Evolutionary conservation across 2,888 invertebrate genomes (phyloP).

Genomic region (Galerucella nymphaeae): DNA sequence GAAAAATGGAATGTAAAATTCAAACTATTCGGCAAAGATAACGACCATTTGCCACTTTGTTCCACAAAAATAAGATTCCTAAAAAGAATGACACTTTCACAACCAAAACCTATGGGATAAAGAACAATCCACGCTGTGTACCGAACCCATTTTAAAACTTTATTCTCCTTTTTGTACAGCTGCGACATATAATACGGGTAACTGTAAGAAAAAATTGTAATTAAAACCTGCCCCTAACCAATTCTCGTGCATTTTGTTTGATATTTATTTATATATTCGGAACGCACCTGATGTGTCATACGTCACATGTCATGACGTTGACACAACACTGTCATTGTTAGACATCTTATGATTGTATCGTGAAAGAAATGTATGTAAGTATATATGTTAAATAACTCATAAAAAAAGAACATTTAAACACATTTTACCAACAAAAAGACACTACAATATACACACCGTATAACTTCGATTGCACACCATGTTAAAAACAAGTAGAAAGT

Average conservation of each 20-base stretch:
- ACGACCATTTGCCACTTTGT: conserved; percentile 80
- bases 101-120: conserved; percentile 89
- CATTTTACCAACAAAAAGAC: no score
- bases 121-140: conserved; percentile 94
- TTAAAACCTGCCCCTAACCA: neutral
- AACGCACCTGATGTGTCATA: no score
- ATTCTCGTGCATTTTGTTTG: no score
- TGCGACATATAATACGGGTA: conserved; percentile 93
- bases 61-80: conserved; percentile 91
- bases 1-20: conserved; percentile 92
- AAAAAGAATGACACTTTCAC: conserved; percentile 85
- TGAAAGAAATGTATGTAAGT: no score
- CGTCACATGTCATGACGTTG: no score
- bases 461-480: conserved; percentile 85
- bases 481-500: conserved; percentile 88
- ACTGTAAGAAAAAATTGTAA: conserved; percentile 66
- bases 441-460: conserved; percentile 71
- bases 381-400: no score
- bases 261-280: no score
- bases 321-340: no score
- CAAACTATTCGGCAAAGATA: conserved; percentile 84
- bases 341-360: no score
- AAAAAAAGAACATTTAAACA: no score
- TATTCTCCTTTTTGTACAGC: conserved; percentile 78
- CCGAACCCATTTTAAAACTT: conserved; percentile 88